Conservation (phyloP, 1,140 invertebrate species). For the Conus ventricosus region DNA sequence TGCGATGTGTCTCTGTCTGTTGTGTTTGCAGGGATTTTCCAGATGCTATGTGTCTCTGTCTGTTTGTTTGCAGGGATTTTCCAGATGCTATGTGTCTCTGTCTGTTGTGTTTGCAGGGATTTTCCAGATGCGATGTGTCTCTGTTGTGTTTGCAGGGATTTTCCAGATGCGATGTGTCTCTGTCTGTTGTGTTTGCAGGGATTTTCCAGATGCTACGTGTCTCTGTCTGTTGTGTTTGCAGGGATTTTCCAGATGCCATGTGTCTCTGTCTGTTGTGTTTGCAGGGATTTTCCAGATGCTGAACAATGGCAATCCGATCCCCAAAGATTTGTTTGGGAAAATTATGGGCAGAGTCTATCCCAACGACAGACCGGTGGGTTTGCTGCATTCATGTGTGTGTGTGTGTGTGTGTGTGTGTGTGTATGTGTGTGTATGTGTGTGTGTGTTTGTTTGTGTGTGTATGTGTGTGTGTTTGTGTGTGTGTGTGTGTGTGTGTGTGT, state of each 20-base stretch:
- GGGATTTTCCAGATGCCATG: too few species aligned
- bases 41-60: too few species aligned
- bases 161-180: slow-evolving; percentile 51
- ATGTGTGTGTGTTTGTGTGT: not conserved
- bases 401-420: slow-evolving; percentile 11
- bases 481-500: not conserved
- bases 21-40: slow-evolving; percentile 61
- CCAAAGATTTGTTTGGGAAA: slow-evolving; percentile 58
- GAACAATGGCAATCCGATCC: slow-evolving; percentile 65
- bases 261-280: not conserved
- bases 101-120: slow-evolving; percentile 60
- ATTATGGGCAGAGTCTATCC: slow-evolving; percentile 61
- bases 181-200: too few species aligned
- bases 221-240: not conserved
- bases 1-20: too few species aligned
- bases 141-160: slow-evolving; percentile 59
- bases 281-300: slow-evolving; percentile 66
- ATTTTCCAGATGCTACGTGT: too few species aligned
- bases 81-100: too few species aligned
- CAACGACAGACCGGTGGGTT: slow-evolving; percentile 12
- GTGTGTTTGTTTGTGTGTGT: not conserved
- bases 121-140: slow-evolving; percentile 63
- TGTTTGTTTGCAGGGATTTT: slow-evolving; percentile 62
- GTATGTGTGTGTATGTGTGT: not conserved
- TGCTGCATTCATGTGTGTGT: not conserved